These are phyloP conservation scores for Pongo abelii DNA, from an alignment of 2,113 vertebrate genomes.

Conservation along the genomic window DNA sequence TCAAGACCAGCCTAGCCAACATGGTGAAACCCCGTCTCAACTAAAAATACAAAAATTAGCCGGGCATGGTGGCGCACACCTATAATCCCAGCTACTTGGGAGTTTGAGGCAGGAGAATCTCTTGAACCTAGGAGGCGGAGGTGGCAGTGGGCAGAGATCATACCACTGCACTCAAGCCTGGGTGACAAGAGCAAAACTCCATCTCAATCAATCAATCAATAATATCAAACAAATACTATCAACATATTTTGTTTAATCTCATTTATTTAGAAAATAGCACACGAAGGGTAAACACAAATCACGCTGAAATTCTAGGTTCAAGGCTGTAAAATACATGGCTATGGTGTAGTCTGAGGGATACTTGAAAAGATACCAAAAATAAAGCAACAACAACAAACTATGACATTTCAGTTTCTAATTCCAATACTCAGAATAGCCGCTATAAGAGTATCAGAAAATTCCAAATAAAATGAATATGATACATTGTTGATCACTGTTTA, in stretches of 20 bases:
- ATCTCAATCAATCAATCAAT: background rate
- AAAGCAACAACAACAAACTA: background rate
- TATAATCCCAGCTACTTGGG: too few relatives aligned
- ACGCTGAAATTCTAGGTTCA: background rate
- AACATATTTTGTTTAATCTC: conserved; percentile 34
- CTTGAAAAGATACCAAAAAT: background rate
- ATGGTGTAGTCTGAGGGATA: background rate
- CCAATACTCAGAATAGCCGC: background rate
- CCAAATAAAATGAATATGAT: background rate
- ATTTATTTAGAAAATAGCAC: background rate
- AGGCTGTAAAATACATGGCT: background rate
- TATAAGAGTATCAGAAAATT: background rate
- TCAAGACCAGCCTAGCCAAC: too few relatives aligned
- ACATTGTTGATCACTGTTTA: background rate
- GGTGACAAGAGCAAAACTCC: too few relatives aligned
- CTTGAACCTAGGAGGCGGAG: too few relatives aligned
- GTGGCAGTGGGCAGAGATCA: too few relatives aligned
- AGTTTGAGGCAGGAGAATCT: too few relatives aligned
- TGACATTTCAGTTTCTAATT: background rate
- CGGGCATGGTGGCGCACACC: too few relatives aligned
- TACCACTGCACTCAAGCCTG: too few relatives aligned
- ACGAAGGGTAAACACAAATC: background rate
- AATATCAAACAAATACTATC: conserved; percentile 20
- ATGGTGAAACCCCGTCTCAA: too few relatives aligned
- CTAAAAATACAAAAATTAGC: too few relatives aligned